Percentiles rank a stretch among this genome's conserved stretches.
Conservation (phyloP, 2,113 vertebrate species). For the Poeciliopsis prolifica region DNA sequence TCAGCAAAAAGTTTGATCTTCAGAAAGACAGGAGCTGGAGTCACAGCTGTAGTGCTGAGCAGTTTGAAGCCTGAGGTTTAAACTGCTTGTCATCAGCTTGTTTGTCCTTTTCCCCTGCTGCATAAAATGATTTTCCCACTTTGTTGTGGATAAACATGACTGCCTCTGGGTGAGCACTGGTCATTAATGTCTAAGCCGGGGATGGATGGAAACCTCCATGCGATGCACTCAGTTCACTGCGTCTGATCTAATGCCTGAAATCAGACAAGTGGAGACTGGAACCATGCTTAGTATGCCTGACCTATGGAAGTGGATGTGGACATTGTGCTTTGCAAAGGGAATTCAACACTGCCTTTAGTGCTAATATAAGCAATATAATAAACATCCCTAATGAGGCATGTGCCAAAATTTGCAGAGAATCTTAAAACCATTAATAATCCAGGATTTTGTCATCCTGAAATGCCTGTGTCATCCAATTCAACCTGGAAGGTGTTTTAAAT, state of each 20-base stretch:
- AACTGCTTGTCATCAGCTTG: not conserved
- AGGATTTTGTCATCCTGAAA: not conserved
- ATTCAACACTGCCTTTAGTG: not conserved
- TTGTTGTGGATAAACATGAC: not conserved
- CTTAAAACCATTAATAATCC: not conserved
- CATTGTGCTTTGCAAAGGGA: not conserved
- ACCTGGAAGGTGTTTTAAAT: not conserved
- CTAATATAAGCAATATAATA: not conserved
- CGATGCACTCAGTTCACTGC: not conserved
- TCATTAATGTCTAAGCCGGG: not conserved
- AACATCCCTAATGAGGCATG: no score
- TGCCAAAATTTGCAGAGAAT: not conserved
- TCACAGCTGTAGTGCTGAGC: not conserved
- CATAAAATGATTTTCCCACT: not conserved
- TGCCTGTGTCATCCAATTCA: not conserved
- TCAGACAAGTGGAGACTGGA: not conserved
- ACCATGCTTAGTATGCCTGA: not conserved
- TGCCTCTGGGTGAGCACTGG: not conserved
- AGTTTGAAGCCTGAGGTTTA: not conserved
- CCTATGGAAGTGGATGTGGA: not conserved
- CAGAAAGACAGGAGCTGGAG: no score
- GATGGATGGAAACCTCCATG: not conserved
- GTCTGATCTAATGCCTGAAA: not conserved
- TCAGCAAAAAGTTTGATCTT: slow-evolving; percentile 3
- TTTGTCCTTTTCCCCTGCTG: not conserved